These are phyloP conservation scores for Corythornis vintsioides DNA, from an alignment of 2,113 vertebrate genomes.

Conservation along the genomic window DNA sequence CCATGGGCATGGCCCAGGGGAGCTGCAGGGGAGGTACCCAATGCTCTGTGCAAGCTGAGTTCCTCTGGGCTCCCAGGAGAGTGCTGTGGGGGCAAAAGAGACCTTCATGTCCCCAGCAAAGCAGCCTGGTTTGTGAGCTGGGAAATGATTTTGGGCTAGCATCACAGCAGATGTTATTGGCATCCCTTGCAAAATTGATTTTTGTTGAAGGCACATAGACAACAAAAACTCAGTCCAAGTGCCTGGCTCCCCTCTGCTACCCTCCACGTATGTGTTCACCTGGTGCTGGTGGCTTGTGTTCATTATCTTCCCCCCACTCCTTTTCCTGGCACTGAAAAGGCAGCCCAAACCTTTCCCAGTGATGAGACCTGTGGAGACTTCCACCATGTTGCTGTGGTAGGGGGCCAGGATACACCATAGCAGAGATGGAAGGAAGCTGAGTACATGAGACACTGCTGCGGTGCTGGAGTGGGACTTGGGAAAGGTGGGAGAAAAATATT, in stretches of 20 bases:
- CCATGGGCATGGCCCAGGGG: not conserved
- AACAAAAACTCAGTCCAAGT: not conserved
- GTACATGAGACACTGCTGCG: not conserved
- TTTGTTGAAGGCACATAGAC: not conserved
- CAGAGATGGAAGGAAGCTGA: not conserved
- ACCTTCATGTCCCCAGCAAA: slow-evolving; percentile 16
- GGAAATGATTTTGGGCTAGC: not conserved
- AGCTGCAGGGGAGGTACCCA: slow-evolving; percentile 12
- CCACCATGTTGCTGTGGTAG: not conserved
- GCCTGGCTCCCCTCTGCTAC: not conserved
- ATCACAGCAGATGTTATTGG: not conserved
- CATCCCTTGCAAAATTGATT: not conserved
- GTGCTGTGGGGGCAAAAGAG: fast-evolving
- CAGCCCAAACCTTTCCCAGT: not conserved
- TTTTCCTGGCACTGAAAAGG: not conserved
- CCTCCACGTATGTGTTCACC: not conserved
- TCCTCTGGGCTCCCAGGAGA: not conserved
- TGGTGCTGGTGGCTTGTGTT: not conserved
- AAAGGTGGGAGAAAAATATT: not conserved
- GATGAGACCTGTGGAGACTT: not conserved
- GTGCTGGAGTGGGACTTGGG: not conserved
- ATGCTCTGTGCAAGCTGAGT: slow-evolving; percentile 8
- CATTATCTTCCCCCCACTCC: not conserved
- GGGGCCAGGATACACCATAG: fast-evolving
- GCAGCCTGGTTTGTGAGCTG: slow-evolving; percentile 23